Percentiles rank a stretch among this genome's conserved stretches.
Conservation (phyloP, 2,888 invertebrate species). For the Onthophagus sagittarius region DNA sequence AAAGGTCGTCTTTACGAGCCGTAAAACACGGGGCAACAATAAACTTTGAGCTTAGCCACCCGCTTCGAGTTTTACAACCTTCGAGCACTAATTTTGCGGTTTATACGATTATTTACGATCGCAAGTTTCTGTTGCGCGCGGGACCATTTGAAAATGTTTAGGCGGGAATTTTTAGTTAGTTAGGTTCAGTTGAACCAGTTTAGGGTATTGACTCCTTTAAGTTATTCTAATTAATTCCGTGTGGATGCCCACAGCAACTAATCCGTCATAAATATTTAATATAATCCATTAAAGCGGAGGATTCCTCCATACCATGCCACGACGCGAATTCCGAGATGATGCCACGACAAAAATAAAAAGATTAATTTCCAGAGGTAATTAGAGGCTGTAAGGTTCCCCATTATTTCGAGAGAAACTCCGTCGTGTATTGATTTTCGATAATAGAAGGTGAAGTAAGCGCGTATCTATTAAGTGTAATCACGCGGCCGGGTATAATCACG, state of each 20-base stretch:
- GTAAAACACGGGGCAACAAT: neutral
- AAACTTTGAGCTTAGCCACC: neutral
- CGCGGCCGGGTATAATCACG: neutral
- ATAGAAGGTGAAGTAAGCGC: neutral
- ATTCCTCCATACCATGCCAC: neutral
- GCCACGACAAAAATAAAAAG: too few relatives aligned
- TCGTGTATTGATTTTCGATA: neutral
- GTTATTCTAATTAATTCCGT: slow-evolving; percentile 21
- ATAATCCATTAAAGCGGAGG: slow-evolving; percentile 13
- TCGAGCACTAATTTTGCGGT: neutral
- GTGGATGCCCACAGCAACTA: slow-evolving; percentile 17
- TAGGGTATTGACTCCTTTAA: slow-evolving; percentile 20
- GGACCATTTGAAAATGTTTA: too few relatives aligned
- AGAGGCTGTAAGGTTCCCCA: too few relatives aligned
- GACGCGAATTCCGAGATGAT: too few relatives aligned
- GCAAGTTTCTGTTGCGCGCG: too few relatives aligned
- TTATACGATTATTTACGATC: neutral
- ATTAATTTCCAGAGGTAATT: too few relatives aligned
- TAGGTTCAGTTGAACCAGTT: neutral
- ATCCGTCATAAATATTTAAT: slow-evolving; percentile 22
- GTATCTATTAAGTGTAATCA: neutral
- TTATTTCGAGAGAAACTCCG: too few relatives aligned
- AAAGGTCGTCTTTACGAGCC: neutral
- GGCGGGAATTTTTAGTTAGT: too few relatives aligned
- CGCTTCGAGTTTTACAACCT: neutral